A percentile compares a stretch with the other conserved stretches of the same genome.
These are phyloP conservation scores for Aelia acuminata DNA, from an alignment of 2,888 invertebrate species.

Conservation along the genomic window DNA sequence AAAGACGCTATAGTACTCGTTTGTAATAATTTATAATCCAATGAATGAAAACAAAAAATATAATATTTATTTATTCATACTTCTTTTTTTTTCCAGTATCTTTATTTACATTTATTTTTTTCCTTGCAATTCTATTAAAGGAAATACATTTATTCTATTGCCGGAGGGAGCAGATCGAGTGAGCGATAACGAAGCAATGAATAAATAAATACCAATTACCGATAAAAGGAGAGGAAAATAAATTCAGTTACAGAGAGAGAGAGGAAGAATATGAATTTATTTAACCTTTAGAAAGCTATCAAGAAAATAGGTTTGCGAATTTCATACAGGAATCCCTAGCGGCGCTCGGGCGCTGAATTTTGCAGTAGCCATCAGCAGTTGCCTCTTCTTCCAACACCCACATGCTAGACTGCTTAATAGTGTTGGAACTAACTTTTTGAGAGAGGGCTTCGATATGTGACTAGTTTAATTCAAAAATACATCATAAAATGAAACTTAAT, in stretches of 20 bases:
- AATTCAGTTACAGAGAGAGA: background rate
- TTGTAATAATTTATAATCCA: too few relatives aligned
- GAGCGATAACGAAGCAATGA: background rate
- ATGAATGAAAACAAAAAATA: too few relatives aligned
- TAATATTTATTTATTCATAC: too few relatives aligned
- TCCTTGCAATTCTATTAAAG: too few relatives aligned
- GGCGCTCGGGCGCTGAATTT: background rate
- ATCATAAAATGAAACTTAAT: too few relatives aligned
- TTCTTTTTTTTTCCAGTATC: too few relatives aligned
- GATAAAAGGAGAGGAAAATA: background rate
- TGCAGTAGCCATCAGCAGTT: constrained; percentile 23
- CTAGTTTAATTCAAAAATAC: too few relatives aligned
- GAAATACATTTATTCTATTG: background rate
- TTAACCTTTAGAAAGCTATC: background rate
- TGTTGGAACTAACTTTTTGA: background rate
- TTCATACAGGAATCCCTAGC: background rate
- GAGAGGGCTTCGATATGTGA: too few relatives aligned
- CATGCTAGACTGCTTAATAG: background rate
- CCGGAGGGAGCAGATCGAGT: background rate
- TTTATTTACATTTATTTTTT: background rate
- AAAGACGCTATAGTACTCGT: too few relatives aligned
- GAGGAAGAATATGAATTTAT: background rate
- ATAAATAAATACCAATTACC: background rate
- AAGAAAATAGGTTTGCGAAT: background rate
- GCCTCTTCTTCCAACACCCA: background rate